Evolutionary conservation across 2,888 invertebrate genomes (phyloP).

Genomic region (Dasysyrphus albostriatus): DNA sequence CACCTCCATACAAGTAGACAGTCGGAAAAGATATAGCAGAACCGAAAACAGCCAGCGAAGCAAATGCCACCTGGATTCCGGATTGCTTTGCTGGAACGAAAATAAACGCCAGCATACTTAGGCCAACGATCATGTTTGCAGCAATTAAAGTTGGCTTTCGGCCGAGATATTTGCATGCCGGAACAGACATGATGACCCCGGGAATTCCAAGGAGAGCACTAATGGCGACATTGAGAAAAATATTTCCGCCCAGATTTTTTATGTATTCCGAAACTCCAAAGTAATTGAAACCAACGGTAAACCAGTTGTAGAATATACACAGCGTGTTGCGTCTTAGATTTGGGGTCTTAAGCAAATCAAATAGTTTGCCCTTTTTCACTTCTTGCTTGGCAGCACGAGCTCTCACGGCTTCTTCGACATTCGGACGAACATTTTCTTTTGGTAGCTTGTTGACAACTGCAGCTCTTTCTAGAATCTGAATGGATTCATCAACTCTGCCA

Average conservation of each 20-base stretch:
- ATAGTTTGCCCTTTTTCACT: slow-evolving; percentile 83
- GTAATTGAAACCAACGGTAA: slow-evolving; percentile 89
- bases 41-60: slow-evolving; percentile 90
- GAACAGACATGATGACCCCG: slow-evolving; percentile 85
- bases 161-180: slow-evolving; percentile 87
- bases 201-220: slow-evolving; percentile 88
- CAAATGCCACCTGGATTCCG: slow-evolving; percentile 61
- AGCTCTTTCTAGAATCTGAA: slow-evolving; percentile 86
- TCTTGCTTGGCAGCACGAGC: slow-evolving; percentile 16
- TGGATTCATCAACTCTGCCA: slow-evolving; percentile 86
- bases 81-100: slow-evolving; percentile 83
- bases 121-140: slow-evolving; percentile 86
- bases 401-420: slow-evolving; percentile 85
- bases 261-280: slow-evolving; percentile 95
- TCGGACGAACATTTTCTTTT: slow-evolving; percentile 83
- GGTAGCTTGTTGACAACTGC: slow-evolving; percentile 85
- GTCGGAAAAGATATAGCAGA: slow-evolving; percentile 92
- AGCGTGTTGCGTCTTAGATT: slow-evolving; percentile 86
- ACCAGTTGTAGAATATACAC: slow-evolving; percentile 85
- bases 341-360: slow-evolving; percentile 88
- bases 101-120: slow-evolving; percentile 88
- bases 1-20: slow-evolving; percentile 92
- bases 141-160: slow-evolving; percentile 88
- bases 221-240: slow-evolving; percentile 92
- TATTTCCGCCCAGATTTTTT: slow-evolving; percentile 90